phyloP scores from a whole-genome alignment of 2,113 vertebrate genomes.

The Anoura caudifer region DNA sequence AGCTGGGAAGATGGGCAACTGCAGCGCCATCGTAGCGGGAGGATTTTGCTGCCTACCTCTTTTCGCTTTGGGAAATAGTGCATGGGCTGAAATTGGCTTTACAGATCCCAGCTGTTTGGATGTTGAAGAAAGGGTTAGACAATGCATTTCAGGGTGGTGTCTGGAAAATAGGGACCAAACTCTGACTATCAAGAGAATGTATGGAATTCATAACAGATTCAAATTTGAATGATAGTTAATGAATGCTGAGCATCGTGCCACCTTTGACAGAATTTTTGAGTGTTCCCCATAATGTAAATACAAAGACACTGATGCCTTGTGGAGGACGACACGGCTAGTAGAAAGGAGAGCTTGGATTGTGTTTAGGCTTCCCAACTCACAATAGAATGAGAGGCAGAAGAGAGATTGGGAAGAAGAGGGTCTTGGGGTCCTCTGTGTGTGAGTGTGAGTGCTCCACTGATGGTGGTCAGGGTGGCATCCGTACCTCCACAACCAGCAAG shows the following conservation, averaged over 20 bases:
- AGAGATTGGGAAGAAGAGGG: not conserved
- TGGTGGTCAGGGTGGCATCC: not conserved
- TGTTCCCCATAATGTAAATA: not conserved
- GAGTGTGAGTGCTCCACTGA: not conserved
- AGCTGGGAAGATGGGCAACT: fast-evolving
- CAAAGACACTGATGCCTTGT: not conserved
- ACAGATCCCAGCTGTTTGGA: too few species aligned
- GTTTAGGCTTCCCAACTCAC: not conserved
- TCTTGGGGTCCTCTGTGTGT: not conserved
- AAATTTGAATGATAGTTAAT: not conserved
- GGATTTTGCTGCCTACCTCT: not conserved
- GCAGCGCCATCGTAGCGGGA: not conserved
- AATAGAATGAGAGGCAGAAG: not conserved
- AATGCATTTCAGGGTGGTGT: not conserved
- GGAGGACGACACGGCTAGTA: not conserved
- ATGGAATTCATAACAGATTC: not conserved
- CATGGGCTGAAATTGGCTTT: not conserved
- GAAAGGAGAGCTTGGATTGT: not conserved
- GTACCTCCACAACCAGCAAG: not conserved
- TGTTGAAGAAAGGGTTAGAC: not conserved
- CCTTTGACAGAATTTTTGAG: not conserved
- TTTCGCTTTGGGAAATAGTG: not conserved
- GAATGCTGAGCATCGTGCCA: not conserved
- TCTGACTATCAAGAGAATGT: not conserved
- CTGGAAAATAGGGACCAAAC: not conserved